These are phyloP conservation scores for Mechanitis mazaeus DNA, from an alignment of 2,888 invertebrate species.

Conservation along the genomic window DNA sequence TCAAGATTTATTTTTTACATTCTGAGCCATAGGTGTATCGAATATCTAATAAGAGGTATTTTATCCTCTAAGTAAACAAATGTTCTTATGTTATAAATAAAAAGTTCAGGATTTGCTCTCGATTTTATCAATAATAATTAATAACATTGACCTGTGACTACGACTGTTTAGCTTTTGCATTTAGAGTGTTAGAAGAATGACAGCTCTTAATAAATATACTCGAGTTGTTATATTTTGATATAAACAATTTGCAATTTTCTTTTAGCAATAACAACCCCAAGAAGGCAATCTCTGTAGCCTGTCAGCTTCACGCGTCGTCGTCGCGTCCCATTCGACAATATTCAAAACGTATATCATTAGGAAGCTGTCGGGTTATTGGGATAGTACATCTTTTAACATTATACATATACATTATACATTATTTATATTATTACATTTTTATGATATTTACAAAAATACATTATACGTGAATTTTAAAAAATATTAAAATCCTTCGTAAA, in stretches of 20 bases:
- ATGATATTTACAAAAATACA: not conserved
- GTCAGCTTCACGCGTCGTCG: slow-evolving; percentile 4
- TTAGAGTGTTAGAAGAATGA: too few species aligned
- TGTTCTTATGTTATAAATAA: too few species aligned
- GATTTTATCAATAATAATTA: too few species aligned
- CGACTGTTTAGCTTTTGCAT: too few species aligned
- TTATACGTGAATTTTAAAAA: not conserved
- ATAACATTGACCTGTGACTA: too few species aligned
- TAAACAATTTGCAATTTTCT: not conserved
- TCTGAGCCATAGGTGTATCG: too few species aligned
- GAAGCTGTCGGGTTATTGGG: not conserved
- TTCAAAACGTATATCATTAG: not conserved
- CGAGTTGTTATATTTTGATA: not conserved
- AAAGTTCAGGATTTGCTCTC: too few species aligned
- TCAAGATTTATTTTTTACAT: too few species aligned
- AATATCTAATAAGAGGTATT: too few species aligned
- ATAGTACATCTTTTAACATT: not conserved
- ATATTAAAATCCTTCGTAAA: not conserved
- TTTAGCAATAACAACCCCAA: not conserved
- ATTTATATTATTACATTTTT: too few species aligned
- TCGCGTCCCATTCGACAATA: slow-evolving; percentile 1
- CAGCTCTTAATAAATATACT: not conserved
- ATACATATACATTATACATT: not conserved
- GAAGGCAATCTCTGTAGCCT: slow-evolving; percentile 5
- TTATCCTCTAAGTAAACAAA: too few species aligned